Evolutionary conservation across 2,888 invertebrate species (phyloP), one percentile per base, ranked within the genome.

Genomic region (Drosophila pseudotalamancana): DNA sequence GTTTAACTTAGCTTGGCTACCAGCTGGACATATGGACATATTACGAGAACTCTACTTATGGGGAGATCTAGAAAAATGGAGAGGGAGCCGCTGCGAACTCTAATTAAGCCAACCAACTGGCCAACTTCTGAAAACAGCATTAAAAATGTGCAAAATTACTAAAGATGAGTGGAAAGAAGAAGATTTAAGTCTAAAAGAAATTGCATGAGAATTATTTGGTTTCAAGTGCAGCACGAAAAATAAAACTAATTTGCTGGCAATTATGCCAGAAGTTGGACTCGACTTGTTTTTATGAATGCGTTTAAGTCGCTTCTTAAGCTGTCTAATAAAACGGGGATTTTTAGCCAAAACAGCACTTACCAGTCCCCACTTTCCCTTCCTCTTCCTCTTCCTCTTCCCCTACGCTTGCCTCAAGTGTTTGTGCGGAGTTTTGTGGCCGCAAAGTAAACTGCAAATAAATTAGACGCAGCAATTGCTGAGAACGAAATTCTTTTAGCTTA

Each of bases 361-460:
- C n/a, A n/a, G n/a, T n/a, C n/a, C n/a, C n/a, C n/a, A n/a, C n/a
- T n/a, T n/a, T n/a, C n/a, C n/a, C n/a, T n/a, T n/a, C n/a, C n/a
- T n/a, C n/a, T n/a, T n/a, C n/a, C n/a, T n/a, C n/a, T n/a, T n/a
- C n/a, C n/a, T n/a, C 19, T 32, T 32, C 12, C 19, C 19, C 21
- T 46, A 42, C 8, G 51, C 23, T 14, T 43, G 18, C 31, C 16
- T 77, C 29, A 69, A 75, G 69, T 63, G 59, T 48, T 82, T 76
- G 54, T 25, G 34, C 43, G 34, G 25, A 64, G 61, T 31, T 65
- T 18, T 16, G 40, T 16, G 14, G 34, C 63, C 56, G 42, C 45
- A 57, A 69, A 82, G 75, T 82, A 60, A 79, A 82, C 67, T 69
- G 65, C 81, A 82, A 84, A 84, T 72, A 83, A 83, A 84, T 77